Evolutionary conservation across 1,140 invertebrate genomes (phyloP).

Genomic region (Teleopsis dalmanni): DNA sequence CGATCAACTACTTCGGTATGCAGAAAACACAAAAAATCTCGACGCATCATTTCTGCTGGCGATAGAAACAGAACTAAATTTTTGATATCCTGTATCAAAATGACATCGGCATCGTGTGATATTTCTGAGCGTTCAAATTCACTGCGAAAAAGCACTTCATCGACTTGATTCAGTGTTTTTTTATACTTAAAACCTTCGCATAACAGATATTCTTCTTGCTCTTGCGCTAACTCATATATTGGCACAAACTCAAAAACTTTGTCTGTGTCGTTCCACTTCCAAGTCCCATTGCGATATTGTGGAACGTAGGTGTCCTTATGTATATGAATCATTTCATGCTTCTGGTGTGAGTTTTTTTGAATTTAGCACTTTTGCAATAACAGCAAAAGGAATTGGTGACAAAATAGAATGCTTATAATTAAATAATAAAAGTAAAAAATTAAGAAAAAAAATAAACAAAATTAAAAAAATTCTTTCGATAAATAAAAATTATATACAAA

Average conservation of each 20-base stretch:
- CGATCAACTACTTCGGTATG: conserved; percentile 24
- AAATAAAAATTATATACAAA: too few relatives aligned
- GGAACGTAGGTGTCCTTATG: conserved; percentile 17
- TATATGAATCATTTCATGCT: conserved; percentile 11
- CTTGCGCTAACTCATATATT: conserved; percentile 17
- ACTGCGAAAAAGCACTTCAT: conserved; percentile 33
- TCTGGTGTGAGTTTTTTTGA: too few relatives aligned
- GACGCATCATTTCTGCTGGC: conserved; percentile 23
- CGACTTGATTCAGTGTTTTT: conserved; percentile 27
- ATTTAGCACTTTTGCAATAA: too few relatives aligned
- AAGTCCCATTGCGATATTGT: conserved; percentile 29
- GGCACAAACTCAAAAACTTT: conserved; percentile 26
- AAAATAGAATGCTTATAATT: too few relatives aligned
- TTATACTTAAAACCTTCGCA: conserved; percentile 28
- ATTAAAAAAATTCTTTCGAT: too few relatives aligned
- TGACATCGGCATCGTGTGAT: conserved; percentile 25
- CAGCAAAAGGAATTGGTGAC: too few relatives aligned
- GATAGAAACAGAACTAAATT: conserved; percentile 34
- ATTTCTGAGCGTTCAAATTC: conserved; percentile 17
- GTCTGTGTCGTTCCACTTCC: conserved; percentile 25
- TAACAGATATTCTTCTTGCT: conserved; percentile 21
- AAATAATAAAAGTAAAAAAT: too few relatives aligned
- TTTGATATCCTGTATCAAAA: conserved; percentile 32
- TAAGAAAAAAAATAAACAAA: too few relatives aligned
- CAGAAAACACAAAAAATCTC: conserved; percentile 29